These are phyloP conservation scores for Reinhardtius hippoglossoides DNA, from an alignment of 2,113 vertebrate genomes.

Conservation along the genomic window DNA sequence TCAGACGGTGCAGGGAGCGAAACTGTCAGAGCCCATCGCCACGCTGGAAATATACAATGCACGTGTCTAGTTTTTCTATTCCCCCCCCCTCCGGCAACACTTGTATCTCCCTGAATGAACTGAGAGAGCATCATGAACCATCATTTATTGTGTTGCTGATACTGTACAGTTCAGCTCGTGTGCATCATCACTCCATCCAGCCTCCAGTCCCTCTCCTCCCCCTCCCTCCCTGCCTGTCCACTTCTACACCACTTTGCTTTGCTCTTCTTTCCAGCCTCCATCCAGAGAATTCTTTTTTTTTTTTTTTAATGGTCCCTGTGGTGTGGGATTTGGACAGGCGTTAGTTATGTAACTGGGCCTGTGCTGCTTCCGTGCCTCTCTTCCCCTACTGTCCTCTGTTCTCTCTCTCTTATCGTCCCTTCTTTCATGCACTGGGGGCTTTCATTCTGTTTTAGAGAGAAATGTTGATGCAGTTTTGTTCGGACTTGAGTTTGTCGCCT, in stretches of 20 bases:
- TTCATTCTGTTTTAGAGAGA: constrained; percentile 55
- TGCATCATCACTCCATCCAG: constrained; percentile 8
- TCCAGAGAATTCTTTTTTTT: background rate
- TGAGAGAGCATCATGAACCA: background rate
- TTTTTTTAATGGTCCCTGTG: constrained; percentile 46
- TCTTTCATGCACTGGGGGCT: constrained; percentile 19
- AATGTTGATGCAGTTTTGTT: constrained; percentile 40
- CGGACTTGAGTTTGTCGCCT: constrained; percentile 24
- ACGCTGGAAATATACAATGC: constrained; percentile 8
- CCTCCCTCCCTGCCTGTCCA: constrained; percentile 17
- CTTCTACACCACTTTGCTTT: constrained; percentile 36
- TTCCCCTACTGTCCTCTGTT: background rate
- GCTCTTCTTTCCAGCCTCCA: constrained; percentile 39
- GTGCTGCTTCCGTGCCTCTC: constrained; percentile 40
- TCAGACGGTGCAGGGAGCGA: constrained; percentile 53
- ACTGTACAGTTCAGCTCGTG: constrained; percentile 20
- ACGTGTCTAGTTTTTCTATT: background rate
- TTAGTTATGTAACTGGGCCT: constrained; percentile 50
- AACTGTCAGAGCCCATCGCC: constrained; percentile 38
- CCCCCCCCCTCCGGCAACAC: constrained; percentile 7
- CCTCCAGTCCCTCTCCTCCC: constrained; percentile 8
- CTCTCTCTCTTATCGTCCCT: constrained; percentile 7
- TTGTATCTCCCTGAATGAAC: constrained; percentile 26
- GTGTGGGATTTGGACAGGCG: constrained; percentile 46
- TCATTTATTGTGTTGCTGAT: constrained; percentile 3